Percentiles rank a stretch among this genome's conserved stretches.
These are phyloP conservation scores for Orthosia cruda DNA, from an alignment of 2,888 invertebrate species.

Conservation along the genomic window DNA sequence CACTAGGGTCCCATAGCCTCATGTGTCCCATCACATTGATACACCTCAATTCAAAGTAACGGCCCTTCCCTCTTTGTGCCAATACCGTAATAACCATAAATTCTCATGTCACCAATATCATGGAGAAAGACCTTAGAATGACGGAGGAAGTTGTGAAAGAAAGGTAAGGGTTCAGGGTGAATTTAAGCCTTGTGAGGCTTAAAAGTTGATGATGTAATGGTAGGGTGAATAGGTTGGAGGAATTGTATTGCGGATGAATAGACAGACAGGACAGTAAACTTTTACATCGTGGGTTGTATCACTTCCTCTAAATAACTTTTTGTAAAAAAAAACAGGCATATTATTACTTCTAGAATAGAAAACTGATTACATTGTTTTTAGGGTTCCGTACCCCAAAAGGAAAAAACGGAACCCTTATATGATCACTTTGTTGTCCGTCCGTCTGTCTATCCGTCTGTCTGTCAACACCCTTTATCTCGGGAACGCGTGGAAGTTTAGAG, in stretches of 20 bases:
- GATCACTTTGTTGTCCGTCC: no score
- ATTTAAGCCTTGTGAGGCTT: slow-evolving; percentile 12
- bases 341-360: no score
- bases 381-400: no score
- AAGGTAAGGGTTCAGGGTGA: slow-evolving; percentile 1
- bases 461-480: no score
- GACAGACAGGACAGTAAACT: no score
- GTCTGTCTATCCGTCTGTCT: no score
- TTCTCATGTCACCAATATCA: slow-evolving; percentile 48
- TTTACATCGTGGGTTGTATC: no score
- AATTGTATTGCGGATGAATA: neutral
- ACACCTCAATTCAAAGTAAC: slow-evolving; percentile 57
- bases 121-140: slow-evolving; percentile 23
- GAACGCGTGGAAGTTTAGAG: no score
- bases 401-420: no score
- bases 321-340: no score
- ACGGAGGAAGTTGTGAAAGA: slow-evolving; percentile 33
- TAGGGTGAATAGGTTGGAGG: neutral
- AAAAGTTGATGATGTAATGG: slow-evolving; percentile 5
- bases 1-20: slow-evolving; percentile 1
- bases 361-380: no score
- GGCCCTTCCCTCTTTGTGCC: slow-evolving; percentile 49
- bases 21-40: slow-evolving; percentile 38
- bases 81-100: slow-evolving; percentile 61
- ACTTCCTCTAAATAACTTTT: no score